phyloP scores from a whole-genome alignment of 64 coral and sea anemone genomes.

The Dendronephthya gigantea region DNA sequence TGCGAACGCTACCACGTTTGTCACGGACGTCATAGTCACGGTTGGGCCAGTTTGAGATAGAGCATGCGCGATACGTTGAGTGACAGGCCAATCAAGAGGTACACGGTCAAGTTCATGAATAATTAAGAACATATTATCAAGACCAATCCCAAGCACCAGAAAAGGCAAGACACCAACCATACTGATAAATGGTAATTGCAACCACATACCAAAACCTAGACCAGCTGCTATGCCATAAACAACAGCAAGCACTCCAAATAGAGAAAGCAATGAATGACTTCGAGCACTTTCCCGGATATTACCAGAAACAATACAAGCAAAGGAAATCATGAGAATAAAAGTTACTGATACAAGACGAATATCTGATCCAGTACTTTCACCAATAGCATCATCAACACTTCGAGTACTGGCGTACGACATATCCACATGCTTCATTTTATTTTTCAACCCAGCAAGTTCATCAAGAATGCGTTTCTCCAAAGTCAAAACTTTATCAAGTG shows the following conservation, averaged over 20 bases:
- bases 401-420: slow-evolving; percentile 15
- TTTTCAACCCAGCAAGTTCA: not conserved
- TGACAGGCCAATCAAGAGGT: slow-evolving; percentile 14
- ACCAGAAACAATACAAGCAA: slow-evolving; percentile 59
- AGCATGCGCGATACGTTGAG: slow-evolving; percentile 17
- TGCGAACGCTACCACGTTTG: slow-evolving; percentile 77
- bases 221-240: slow-evolving; percentile 52
- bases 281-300: slow-evolving; percentile 53
- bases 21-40: slow-evolving; percentile 73
- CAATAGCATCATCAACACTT: slow-evolving; percentile 65
- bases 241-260: slow-evolving; percentile 47
- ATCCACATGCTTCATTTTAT: not conserved
- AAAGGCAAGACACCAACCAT: slow-evolving; percentile 73
- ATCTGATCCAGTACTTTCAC: slow-evolving; percentile 47
- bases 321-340: slow-evolving; percentile 63
- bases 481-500: not conserved
- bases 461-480: not conserved
- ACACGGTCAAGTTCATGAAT: slow-evolving; percentile 54
- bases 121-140: slow-evolving; percentile 84
- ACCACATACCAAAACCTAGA: slow-evolving; percentile 48
- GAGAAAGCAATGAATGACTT: slow-evolving; percentile 41
- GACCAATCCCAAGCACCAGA: slow-evolving; percentile 48
- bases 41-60: slow-evolving; percentile 50
- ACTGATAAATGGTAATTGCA: slow-evolving; percentile 48
- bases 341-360: slow-evolving; percentile 56